Base-by-base conservation (phyloP, 1,140 invertebrate genomes). In the Ericerus pela region DNA sequence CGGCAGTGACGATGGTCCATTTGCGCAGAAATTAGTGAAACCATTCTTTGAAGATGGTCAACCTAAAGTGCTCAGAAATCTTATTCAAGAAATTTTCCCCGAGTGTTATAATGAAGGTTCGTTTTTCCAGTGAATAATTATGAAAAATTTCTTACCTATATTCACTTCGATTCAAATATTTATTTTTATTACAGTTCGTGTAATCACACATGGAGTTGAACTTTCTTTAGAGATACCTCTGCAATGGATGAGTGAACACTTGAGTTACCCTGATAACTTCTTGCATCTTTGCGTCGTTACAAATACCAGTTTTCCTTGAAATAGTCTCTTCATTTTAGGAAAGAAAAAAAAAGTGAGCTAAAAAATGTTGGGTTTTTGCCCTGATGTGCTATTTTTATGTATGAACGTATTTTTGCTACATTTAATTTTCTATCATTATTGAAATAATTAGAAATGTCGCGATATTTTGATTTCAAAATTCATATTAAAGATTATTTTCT, bases 231-330 rank as follows among this genome's bases (percentile, higher is more conserved):
- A 95, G 51, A 93, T 91, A n/a, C 91, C 94, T 3, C 64, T 98
- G 6, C 87, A 96, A 66, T 99, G 95, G 94, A 79, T 99, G 67
- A 93, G 91, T 14, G 91, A 96, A 73, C 93, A 98, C 71, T 74
- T 98, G 53, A 96, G 93, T 70, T 96, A 96, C 73, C 92, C 95
- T 2, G 96, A 99, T 69, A 99, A 99, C 72, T 99, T 99, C 73
- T 72, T 99, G 58, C 95, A 99, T 77, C 73, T 88, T 47, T 22
- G 41, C 26, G 20, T 47, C 26, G 2, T 47, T 14, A 2, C 3
- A 24, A 47, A 47, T 14, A 3, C 20, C 3, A 24, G 41, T n/a
- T n/a, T n/a, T n/a, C n/a, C n/a, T n/a, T n/a, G n/a, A n/a, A n/a
- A n/a, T n/a, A n/a, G n/a, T n/a, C n/a, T n/a, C n/a, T n/a, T n/a